Conservation (phyloP, 2,888 invertebrate species). For the Andrena marginata region DNA sequence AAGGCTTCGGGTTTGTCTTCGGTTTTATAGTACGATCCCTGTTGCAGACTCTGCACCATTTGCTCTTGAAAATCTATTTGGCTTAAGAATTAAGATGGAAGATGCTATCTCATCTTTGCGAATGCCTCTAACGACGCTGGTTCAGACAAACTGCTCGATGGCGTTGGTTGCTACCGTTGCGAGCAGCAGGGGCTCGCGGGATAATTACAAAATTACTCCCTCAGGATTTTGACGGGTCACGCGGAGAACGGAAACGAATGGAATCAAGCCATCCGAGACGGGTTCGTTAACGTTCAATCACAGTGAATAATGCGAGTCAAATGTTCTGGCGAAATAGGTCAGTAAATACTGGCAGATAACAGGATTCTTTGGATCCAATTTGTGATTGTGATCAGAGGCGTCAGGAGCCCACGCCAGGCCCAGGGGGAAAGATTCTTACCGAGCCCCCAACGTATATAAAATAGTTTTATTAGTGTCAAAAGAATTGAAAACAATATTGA, state of each 20-base stretch:
- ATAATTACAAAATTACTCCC: conserved; percentile 75
- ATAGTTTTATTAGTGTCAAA: too few species aligned
- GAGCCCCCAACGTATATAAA: too few species aligned
- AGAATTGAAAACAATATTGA: too few species aligned
- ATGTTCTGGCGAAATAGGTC: neutral
- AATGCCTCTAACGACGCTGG: conserved; percentile 63
- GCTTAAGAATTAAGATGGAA: conserved; percentile 66
- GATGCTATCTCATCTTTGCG: conserved; percentile 63
- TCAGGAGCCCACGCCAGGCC: too few species aligned
- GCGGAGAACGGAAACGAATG: conserved; percentile 33
- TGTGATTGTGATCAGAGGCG: too few species aligned
- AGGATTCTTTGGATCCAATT: neutral
- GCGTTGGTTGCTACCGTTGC: conserved; percentile 67
- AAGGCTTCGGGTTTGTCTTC: too few species aligned
- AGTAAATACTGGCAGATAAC: conserved; percentile 10
- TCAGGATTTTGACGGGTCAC: conserved; percentile 64
- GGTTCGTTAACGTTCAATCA: conserved; percentile 69
- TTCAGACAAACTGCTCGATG: conserved; percentile 59
- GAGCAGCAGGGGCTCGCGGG: conserved; percentile 50
- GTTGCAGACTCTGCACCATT: too few species aligned
- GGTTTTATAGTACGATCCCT: too few species aligned
- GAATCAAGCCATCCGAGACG: conserved; percentile 38
- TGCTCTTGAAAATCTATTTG: too few species aligned
- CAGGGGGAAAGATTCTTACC: too few species aligned
- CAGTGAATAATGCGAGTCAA: conserved; percentile 54